Evolutionary conservation across 1,140 invertebrate genomes (phyloP).

Genomic region (Nixonia krombeini): DNA sequence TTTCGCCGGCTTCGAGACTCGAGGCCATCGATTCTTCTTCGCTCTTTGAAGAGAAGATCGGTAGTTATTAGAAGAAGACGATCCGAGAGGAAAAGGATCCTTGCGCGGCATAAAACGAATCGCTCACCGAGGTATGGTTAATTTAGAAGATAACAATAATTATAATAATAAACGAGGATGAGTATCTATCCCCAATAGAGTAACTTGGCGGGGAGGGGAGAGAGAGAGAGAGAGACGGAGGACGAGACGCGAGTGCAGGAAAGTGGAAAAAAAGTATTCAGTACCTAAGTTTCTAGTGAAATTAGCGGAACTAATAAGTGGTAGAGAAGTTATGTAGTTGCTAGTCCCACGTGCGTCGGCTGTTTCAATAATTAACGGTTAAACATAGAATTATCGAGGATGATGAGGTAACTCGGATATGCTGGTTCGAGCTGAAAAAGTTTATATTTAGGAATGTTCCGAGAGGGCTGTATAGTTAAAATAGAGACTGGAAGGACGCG

Average conservation of each 20-base stretch:
- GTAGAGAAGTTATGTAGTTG: slow-evolving; percentile 69
- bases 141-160: slow-evolving; percentile 28
- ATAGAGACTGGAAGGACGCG: slow-evolving; percentile 43
- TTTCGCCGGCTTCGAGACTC: slow-evolving; percentile 43
- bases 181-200: slow-evolving; percentile 26
- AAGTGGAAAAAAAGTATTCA: slow-evolving; percentile 59
- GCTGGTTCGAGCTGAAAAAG: slow-evolving; percentile 36
- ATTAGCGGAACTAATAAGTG: slow-evolving; percentile 58
- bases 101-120: slow-evolving; percentile 38
- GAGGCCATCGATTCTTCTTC: slow-evolving; percentile 51
- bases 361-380: slow-evolving; percentile 66
- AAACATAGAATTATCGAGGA: slow-evolving; percentile 44
- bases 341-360: slow-evolving; percentile 62
- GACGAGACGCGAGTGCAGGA: slow-evolving; percentile 30
- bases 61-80: slow-evolving; percentile 39
- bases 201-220: slow-evolving; percentile 5
- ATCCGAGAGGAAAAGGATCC: slow-evolving; percentile 29
- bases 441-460: slow-evolving; percentile 57
- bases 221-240: slow-evolving; percentile 18
- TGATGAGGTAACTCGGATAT: slow-evolving; percentile 24
- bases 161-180: slow-evolving; percentile 18
- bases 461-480: slow-evolving; percentile 26
- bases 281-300: slow-evolving; percentile 65
- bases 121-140: slow-evolving; percentile 49
- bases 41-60: slow-evolving; percentile 47